Evolutionary conservation across 2,797 vertebrate species (phyloP).

Genomic region (Dermochelys coriacea): DNA sequence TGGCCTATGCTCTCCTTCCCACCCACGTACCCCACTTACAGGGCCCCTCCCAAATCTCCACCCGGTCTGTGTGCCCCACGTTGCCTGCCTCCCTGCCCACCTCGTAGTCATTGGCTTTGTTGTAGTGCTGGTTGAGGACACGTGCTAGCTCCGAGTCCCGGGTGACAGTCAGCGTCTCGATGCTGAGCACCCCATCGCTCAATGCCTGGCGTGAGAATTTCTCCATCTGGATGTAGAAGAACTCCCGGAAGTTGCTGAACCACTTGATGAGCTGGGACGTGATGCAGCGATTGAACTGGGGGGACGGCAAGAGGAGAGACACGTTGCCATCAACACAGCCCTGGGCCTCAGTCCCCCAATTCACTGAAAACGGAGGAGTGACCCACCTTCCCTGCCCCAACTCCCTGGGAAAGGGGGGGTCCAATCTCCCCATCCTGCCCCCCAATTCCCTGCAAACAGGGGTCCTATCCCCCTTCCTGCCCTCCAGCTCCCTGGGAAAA

Average conservation of each 20-base stretch:
- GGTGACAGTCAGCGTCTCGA: constrained; percentile 85
- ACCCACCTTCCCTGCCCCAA: background rate
- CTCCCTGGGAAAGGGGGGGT: background rate
- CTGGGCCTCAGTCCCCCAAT: background rate
- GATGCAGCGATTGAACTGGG: constrained; percentile 91
- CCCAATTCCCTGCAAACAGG: no score
- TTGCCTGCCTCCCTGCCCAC: constrained; percentile 69
- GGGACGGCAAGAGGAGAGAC: background rate
- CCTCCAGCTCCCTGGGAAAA: no score
- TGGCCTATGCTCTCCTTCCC: background rate
- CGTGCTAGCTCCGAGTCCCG: constrained; percentile 90
- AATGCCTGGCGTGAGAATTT: constrained; percentile 91
- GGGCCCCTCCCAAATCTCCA: background rate
- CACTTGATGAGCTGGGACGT: constrained; percentile 94
- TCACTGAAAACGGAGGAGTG: background rate
- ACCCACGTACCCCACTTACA: background rate
- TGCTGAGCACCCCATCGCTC: constrained; percentile 83
- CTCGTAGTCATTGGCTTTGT: constrained; percentile 92
- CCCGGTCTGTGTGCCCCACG: background rate
- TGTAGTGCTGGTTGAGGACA: constrained; percentile 91
- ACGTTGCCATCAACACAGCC: background rate
- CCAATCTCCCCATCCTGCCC: no score
- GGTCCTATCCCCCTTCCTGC: no score
- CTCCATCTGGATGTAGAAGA: constrained; percentile 95
- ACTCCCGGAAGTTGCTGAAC: constrained; percentile 95